phyloP scores from a whole-genome alignment of 2,797 vertebrate species.

The Coccyzus lansbergi region DNA sequence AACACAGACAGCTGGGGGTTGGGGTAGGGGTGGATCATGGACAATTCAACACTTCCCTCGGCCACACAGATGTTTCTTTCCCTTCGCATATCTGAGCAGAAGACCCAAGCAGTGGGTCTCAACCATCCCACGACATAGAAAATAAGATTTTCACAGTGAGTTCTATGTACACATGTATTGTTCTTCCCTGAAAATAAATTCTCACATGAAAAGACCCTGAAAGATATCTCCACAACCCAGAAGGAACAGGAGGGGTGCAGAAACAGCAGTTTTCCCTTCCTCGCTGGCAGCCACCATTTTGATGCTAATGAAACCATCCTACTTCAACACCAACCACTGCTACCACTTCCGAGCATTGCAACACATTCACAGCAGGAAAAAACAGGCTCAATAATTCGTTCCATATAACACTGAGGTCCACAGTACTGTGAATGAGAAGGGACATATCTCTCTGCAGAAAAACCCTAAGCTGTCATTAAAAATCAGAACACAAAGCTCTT shows the following conservation, averaged over 20 bases:
- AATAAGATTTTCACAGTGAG: neutral
- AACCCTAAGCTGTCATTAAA: neutral
- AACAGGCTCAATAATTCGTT: neutral
- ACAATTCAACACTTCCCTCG: neutral
- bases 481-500: neutral
- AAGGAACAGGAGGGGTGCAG: accelerated
- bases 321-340: slow-evolving; percentile 5
- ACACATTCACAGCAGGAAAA: slow-evolving; percentile 14
- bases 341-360: neutral
- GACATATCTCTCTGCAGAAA: neutral
- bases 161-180: neutral
- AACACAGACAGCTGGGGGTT: neutral
- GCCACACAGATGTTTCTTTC: neutral
- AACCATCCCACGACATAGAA: neutral
- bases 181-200: neutral
- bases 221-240: neutral
- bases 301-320: neutral
- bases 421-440: neutral
- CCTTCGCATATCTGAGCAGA: neutral
- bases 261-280: neutral
- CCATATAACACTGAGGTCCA: neutral
- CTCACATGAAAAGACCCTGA: neutral
- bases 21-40: neutral
- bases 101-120: neutral
- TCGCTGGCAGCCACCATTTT: neutral